Percentiles rank a stretch among this genome's conserved stretches.
Conservation (phyloP, 2,888 invertebrate species). For the Stegophylla sp. region DNA sequence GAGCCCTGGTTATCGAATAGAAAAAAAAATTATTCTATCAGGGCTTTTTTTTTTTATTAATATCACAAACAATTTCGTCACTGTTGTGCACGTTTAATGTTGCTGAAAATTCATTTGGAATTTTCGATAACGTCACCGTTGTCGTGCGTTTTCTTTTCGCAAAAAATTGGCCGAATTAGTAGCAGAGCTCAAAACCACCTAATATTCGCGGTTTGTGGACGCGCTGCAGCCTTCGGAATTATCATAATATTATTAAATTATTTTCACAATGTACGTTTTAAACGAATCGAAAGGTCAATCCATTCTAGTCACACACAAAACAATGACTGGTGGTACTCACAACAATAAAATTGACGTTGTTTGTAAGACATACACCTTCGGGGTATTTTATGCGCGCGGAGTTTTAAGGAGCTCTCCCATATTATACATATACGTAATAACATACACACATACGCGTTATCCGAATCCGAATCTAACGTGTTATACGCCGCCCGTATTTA, state of each 20-base stretch:
- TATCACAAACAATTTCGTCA: too few species aligned
- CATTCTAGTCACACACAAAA: constrained; percentile 21
- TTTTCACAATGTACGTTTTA: constrained; percentile 12
- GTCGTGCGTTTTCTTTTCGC: not conserved
- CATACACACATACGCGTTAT: not conserved
- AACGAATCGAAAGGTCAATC: constrained; percentile 39
- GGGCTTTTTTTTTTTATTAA: too few species aligned
- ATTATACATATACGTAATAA: not conserved
- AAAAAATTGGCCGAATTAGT: not conserved
- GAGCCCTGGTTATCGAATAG: too few species aligned
- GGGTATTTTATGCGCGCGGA: constrained; percentile 1
- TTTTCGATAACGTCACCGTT: too few species aligned
- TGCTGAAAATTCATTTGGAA: too few species aligned
- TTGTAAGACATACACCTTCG: not conserved
- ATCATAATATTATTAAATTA: constrained; percentile 15
- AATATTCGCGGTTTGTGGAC: not conserved
- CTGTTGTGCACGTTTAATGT: too few species aligned
- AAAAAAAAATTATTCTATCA: too few species aligned
- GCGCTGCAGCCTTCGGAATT: constrained; percentile 21
- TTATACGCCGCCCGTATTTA: not conserved
- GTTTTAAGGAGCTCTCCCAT: not conserved
- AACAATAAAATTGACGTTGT: constrained; percentile 41
- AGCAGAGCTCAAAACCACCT: not conserved
- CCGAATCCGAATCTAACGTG: not conserved
- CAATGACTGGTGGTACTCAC: constrained; percentile 12